Base-by-base conservation (phyloP, 1,140 invertebrate species). In the Polypedilum vanderplanki region DNA sequence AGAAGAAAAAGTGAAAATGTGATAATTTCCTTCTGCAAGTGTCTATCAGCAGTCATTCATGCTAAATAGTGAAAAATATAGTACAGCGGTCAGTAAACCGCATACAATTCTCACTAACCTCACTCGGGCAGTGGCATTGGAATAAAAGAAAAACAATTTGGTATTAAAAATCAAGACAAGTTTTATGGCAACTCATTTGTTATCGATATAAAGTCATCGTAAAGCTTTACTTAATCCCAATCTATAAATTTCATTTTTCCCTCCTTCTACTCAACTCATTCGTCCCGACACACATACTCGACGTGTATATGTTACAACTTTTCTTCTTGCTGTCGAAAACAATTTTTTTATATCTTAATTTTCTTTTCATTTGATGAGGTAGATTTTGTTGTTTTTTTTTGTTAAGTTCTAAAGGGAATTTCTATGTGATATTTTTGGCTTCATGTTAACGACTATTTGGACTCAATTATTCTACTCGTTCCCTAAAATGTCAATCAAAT, bases 121-220 rank as follows among this genome's bases (percentile, higher is more conserved):
- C 24, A 5, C 24, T 33, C 24, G 24, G 46, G 10, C 12, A 57
- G 12, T 15, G 12, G 46, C 46, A 57, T 15, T 57, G 46, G 46
- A 57, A 57, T 57, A 15, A 57, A 57, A 57, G n/a, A 57, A 57
- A 12, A 57, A 57, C 46, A 57, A n/a, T n/a, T n/a, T n/a, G 46
- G 46, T n/a, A 57, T 57, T 57, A 57, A 57, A 57, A 57, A 57
- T 57, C 46, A 57, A 12, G 46, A 57, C 46, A 57, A 57, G 46
- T 57, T 57, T 57, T 57, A 57, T 57, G 12, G n/a, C 46, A 12
- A 57, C 46, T 57, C 46, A 57, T 57, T 57, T 57, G 46, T 57
- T 57, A 57, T 57, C 46, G n/a, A 57, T 57, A 57, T 57, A 57
- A 15, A 15, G 46, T 57, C 46, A 57, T 57, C 46, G 46, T 57